Evolutionary conservation across 2,888 invertebrate genomes (phyloP), one percentile per base, ranked within the genome.

Genomic region (Atethmia centrago): DNA sequence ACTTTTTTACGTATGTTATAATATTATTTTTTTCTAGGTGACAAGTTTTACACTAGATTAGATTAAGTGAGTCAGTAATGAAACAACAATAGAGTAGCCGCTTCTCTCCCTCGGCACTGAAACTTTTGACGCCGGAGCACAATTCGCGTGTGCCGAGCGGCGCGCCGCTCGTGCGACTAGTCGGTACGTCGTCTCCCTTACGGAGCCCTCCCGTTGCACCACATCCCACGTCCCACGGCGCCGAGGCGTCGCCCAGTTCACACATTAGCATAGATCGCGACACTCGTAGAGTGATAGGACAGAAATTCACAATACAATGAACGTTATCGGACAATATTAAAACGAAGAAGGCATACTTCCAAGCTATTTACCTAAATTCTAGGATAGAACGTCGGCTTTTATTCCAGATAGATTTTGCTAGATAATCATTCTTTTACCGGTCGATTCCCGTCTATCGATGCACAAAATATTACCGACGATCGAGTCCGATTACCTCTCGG

Each of bases 41-140:
- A 94, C 95, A 94, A 95, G 96, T 93, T 96, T 94, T 95, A 96
- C 95, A 95, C 93, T 96, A 96, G 95, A 91, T 93, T 96, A 96
- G 96, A 93, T 92, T 96, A 96, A 96, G 96, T 90, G 94, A 95
- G 94, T 94, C 96, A 95, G 95, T 95, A 95, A 95, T 92, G 94
- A 93, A 93, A 96, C 96, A 96, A 96, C 96, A 96, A 95, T 96
- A 96, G 96, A 91, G 95, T 96, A 96, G 96, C 96, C 95, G 96
- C 96, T 95, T 96, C 94, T 95, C 94, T 94, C 95, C 94, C 92
- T 94, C 94, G 95, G 94, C 95, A 95, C 95, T 87, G 90, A 91
- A 92, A 93, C 92, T 93, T 93, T 94, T 92, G 94, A 93, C 93
- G 95, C 94, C 95, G 95, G 93, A 92, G 94, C 94, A 92, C 94